These are phyloP conservation scores for Erpetoichthys calabaricus DNA, from an alignment of 2,797 vertebrate species.

Conservation along the genomic window DNA sequence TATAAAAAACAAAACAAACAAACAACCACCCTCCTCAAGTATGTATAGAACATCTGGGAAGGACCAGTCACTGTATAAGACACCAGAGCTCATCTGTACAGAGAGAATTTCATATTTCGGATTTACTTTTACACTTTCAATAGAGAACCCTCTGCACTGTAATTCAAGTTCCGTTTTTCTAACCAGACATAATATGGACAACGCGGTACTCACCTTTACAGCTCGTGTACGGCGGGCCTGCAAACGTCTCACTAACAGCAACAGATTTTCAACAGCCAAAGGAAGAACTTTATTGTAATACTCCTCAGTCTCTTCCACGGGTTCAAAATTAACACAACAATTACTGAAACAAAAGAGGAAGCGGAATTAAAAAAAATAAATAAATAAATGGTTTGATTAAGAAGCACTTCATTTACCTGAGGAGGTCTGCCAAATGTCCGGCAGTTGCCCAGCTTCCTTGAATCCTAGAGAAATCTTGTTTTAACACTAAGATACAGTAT, in stretches of 20 bases:
- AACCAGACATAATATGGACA: background rate
- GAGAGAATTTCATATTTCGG: too few relatives aligned
- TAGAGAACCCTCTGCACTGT: too few relatives aligned
- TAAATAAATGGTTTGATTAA: slow-evolving; percentile 15
- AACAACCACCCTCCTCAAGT: too few relatives aligned
- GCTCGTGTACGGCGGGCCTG: slow-evolving; percentile 43
- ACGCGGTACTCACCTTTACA: slow-evolving; percentile 34
- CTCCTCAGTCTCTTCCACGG: slow-evolving; percentile 47
- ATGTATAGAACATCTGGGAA: too few relatives aligned
- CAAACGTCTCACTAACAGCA: slow-evolving; percentile 61
- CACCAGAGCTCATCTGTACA: too few relatives aligned
- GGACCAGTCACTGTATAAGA: too few relatives aligned
- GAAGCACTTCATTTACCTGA: slow-evolving; percentile 42
- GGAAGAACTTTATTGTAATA: slow-evolving; percentile 72
- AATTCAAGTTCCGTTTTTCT: too few relatives aligned
- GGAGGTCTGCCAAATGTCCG: slow-evolving; percentile 44
- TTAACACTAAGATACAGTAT: slow-evolving; percentile 49
- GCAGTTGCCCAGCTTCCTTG: slow-evolving; percentile 46
- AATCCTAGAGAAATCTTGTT: slow-evolving; percentile 39
- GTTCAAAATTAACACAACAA: slow-evolving; percentile 71
- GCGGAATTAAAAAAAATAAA: background rate
- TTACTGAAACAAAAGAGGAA: slow-evolving; percentile 37
- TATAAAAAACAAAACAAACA: too few relatives aligned
- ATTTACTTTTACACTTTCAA: too few relatives aligned
- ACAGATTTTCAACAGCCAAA: slow-evolving; percentile 54